These are phyloP conservation scores for Vanessa tameamea DNA, from an alignment of 1,140 invertebrate genomes.

Conservation along the genomic window DNA sequence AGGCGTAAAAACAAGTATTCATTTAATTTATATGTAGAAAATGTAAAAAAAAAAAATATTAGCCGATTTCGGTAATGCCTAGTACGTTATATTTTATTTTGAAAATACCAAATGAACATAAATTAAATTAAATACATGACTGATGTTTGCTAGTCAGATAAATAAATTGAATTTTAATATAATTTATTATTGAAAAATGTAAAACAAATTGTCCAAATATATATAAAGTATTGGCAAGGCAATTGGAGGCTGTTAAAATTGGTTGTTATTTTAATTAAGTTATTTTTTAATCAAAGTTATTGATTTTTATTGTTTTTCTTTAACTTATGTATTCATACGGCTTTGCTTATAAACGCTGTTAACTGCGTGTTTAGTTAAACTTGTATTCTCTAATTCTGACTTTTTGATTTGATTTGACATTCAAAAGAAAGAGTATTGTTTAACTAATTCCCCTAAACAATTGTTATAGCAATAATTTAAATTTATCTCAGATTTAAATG, in stretches of 20 bases:
- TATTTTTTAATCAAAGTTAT: conserved; percentile 23
- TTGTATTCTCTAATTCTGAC: too few relatives aligned
- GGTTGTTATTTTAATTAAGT: conserved; percentile 35
- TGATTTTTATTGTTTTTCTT: conserved; percentile 23
- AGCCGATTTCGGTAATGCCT: not conserved
- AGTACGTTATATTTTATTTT: not conserved
- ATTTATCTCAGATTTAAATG: too few relatives aligned
- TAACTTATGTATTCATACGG: not conserved
- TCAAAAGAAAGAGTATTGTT: too few relatives aligned
- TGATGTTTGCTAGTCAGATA: conserved; percentile 37
- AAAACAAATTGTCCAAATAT: conserved; percentile 16
- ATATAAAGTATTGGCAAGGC: conserved; percentile 1
- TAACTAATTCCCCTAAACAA: too few relatives aligned
- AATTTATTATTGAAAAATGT: conserved; percentile 5
- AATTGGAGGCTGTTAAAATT: conserved; percentile 32
- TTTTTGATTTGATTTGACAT: too few relatives aligned
- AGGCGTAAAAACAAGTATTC: too few relatives aligned
- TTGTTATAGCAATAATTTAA: too few relatives aligned
- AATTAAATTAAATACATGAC: conserved; percentile 17
- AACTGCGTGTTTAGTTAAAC: too few relatives aligned
- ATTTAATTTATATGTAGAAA: too few relatives aligned
- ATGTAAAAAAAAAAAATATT: too few relatives aligned
- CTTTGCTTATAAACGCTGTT: too few relatives aligned
- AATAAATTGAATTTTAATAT: conserved; percentile 18
- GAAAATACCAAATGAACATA: not conserved